Conservation (phyloP, 2,888 invertebrate genomes). For the Petrophora chlorosata region DNA sequence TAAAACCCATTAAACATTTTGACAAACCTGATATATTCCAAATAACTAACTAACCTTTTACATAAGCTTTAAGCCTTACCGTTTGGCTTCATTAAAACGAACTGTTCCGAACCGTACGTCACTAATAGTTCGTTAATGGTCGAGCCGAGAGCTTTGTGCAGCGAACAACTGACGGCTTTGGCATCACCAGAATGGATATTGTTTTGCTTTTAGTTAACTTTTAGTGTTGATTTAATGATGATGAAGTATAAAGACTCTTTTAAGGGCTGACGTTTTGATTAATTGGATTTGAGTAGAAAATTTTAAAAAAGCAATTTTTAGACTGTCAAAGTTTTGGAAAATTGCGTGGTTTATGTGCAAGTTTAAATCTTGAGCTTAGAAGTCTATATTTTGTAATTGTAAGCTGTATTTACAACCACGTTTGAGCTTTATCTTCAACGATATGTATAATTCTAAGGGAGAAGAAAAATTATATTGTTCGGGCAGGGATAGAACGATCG, state of each 20-base stretch:
- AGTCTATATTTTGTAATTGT: too few species aligned
- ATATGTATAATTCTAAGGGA: too few species aligned
- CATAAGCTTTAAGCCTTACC: conserved; percentile 7
- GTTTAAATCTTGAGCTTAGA: too few species aligned
- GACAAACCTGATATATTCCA: too few species aligned
- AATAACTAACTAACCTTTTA: conserved; percentile 8
- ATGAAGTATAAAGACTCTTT: conserved; percentile 3
- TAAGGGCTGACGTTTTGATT: background rate
- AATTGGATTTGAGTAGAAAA: background rate
- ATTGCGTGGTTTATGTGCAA: too few species aligned
- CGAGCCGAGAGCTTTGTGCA: conserved; percentile 31
- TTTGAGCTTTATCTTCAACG: too few species aligned
- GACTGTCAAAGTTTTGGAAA: too few species aligned
- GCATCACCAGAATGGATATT: conserved; percentile 27
- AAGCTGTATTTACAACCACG: too few species aligned
- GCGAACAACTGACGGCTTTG: conserved; percentile 28
- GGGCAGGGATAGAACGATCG: too few species aligned
- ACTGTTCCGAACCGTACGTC: conserved; percentile 14
- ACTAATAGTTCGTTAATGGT: conserved; percentile 39
- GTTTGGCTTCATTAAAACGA: conserved; percentile 18
- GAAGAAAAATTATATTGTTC: too few species aligned
- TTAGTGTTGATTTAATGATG: conserved; percentile 24
- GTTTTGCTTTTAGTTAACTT: conserved; percentile 22
- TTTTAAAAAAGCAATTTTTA: too few species aligned
- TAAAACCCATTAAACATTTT: too few species aligned